phyloP scores from a whole-genome alignment of 1,140 invertebrate genomes.

The Cephus cinctus region DNA sequence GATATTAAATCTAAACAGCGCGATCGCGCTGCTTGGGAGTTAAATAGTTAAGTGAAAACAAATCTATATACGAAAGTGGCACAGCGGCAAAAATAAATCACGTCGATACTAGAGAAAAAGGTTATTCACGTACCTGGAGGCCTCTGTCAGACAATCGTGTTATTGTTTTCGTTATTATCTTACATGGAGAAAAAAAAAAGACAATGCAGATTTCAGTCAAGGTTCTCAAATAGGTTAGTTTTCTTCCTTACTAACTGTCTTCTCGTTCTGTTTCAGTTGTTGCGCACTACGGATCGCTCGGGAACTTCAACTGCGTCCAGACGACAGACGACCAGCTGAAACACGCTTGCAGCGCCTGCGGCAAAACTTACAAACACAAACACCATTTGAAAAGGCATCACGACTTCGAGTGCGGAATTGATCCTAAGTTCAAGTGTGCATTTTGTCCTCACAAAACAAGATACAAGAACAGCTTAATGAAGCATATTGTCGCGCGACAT shows the following conservation, averaged over 20 bases:
- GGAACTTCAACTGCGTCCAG: neutral
- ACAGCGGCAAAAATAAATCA: no score
- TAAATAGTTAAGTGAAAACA: no score
- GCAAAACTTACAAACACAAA: conserved; percentile 58
- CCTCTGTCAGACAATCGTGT: no score
- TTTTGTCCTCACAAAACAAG: conserved; percentile 59
- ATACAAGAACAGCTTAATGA: conserved; percentile 55
- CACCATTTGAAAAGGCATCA: conserved; percentile 55
- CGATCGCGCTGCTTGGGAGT: no score
- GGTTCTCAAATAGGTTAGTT: neutral
- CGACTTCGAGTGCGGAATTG: conserved; percentile 62
- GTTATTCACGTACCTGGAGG: no score
- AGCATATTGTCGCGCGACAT: conserved; percentile 45
- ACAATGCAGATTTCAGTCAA: no score
- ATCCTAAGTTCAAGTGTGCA: conserved; percentile 59
- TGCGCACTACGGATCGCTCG: conserved; percentile 4
- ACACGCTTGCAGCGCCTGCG: conserved; percentile 52
- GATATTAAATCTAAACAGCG: no score
- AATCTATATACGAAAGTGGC: no score
- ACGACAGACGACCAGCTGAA: conserved; percentile 8
- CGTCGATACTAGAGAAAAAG: no score
- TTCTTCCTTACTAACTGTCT: neutral
- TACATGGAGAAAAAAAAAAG: no score
- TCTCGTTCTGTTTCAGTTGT: conserved; percentile 28
- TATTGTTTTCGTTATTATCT: no score